Conservation (phyloP, 2,113 vertebrate species). For the Brienomyrus longianalis region DNA sequence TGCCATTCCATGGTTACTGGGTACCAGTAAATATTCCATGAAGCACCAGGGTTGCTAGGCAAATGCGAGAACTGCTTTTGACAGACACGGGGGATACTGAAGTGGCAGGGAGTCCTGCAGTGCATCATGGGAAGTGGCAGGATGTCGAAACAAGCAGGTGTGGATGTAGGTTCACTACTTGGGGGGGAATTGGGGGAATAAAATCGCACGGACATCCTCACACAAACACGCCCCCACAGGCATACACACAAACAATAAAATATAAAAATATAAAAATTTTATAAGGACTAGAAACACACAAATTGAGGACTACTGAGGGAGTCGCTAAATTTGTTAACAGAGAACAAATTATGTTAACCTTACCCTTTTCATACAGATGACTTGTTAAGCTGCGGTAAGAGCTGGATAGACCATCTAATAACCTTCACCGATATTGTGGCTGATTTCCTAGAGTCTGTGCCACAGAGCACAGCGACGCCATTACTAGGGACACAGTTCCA, state of each 20-base stretch:
- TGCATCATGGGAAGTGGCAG: neutral
- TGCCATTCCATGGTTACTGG: neutral
- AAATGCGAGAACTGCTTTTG: neutral
- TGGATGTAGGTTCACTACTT: neutral
- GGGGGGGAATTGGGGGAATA: neutral
- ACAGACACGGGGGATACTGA: neutral
- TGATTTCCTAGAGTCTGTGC: slow-evolving; percentile 21
- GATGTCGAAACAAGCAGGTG: neutral
- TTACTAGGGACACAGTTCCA: neutral
- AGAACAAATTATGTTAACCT: slow-evolving; percentile 12
- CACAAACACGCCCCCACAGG: neutral
- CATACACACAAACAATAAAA: neutral
- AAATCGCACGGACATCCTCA: neutral
- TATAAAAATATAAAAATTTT: neutral
- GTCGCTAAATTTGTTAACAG: neutral
- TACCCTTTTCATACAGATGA: slow-evolving; percentile 24
- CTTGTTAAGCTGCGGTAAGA: slow-evolving; percentile 20
- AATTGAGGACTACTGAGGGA: neutral
- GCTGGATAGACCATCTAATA: slow-evolving; percentile 14
- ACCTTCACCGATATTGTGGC: slow-evolving; percentile 25
- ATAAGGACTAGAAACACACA: neutral
- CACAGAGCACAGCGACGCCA: neutral
- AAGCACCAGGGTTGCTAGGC: neutral
- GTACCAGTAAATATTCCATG: slow-evolving; percentile 2
- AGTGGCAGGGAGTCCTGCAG: neutral